These are phyloP conservation scores for Callipepla californica DNA, from an alignment of 2,113 vertebrate genomes.

Conservation along the genomic window DNA sequence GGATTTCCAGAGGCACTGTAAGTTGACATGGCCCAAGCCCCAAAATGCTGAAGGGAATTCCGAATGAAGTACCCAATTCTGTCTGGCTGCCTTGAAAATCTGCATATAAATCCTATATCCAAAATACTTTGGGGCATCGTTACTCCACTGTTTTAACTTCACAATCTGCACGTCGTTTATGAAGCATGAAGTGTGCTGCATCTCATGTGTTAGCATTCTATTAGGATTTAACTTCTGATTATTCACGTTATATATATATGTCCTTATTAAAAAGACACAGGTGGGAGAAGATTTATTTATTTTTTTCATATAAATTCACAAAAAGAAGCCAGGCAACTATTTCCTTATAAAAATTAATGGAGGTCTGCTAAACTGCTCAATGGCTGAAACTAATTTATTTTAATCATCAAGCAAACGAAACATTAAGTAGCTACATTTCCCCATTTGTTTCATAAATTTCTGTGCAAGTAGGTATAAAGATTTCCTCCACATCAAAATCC, in stretches of 20 bases:
- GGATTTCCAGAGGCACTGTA: neutral
- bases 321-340: conserved; percentile 30
- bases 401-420: conserved; percentile 52
- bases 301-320: conserved; percentile 2
- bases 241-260: conserved; percentile 9
- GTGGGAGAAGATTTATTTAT: conserved; percentile 18
- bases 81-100: neutral
- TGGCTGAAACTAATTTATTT: conserved; percentile 47
- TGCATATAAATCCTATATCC: neutral
- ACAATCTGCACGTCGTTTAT: neutral
- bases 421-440: conserved; percentile 26
- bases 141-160: neutral
- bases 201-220: neutral
- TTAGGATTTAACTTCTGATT: conserved; percentile 31
- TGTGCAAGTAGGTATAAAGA: conserved; percentile 2
- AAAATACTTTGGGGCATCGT: neutral
- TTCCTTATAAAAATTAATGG: conserved; percentile 46
- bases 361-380: conserved; percentile 37
- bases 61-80: neutral
- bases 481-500: conserved; percentile 9
- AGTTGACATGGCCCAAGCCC: neutral
- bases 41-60: neutral
- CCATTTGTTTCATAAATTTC: conserved; percentile 23
- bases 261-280: conserved; percentile 19
- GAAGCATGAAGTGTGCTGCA: neutral